phyloP scores from a whole-genome alignment of 2,888 invertebrate species.

The Xiphydria camelus region DNA sequence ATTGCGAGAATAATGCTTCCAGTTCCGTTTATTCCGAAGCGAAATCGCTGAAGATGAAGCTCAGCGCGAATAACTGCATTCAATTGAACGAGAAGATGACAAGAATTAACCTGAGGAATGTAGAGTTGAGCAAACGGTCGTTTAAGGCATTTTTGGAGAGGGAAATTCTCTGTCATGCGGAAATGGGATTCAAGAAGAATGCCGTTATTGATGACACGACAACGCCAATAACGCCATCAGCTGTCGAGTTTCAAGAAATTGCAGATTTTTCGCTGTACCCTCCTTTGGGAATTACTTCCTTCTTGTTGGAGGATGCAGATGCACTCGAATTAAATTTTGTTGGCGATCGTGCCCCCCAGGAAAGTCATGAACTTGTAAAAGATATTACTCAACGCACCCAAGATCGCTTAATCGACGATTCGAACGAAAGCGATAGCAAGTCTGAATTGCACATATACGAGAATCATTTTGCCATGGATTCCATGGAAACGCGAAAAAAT shows the following conservation, averaged over 20 bases:
- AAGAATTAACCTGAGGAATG: conserved; percentile 32
- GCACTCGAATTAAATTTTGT: not conserved
- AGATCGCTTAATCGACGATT: conserved; percentile 2
- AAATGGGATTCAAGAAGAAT: conserved; percentile 22
- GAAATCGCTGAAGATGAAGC: conserved; percentile 14
- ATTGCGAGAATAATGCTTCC: not conserved
- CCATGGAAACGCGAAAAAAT: not conserved
- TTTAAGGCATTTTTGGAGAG: conserved; percentile 33
- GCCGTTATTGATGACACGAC: conserved; percentile 4
- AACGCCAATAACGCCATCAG: conserved; percentile 26
- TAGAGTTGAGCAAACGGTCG: conserved; percentile 29
- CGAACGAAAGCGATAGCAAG: not conserved
- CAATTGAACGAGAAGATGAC: conserved; percentile 10
- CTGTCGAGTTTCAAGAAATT: conserved; percentile 22
- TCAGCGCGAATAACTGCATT: conserved; percentile 15
- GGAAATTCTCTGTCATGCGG: conserved; percentile 30
- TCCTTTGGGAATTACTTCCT: too few relatives aligned
- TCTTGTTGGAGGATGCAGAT: conserved; percentile 21
- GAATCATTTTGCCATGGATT: conserved; percentile 10
- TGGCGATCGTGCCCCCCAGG: not conserved
- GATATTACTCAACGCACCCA: too few relatives aligned
- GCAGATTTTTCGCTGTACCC: conserved; percentile 26
- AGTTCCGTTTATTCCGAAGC: not conserved
- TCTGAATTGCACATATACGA: conserved; percentile 1
- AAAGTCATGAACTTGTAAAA: not conserved